Evolutionary conservation across 2,797 vertebrate species (phyloP), one percentile per base, ranked within the genome.

Genomic region (Alauda arvensis): DNA sequence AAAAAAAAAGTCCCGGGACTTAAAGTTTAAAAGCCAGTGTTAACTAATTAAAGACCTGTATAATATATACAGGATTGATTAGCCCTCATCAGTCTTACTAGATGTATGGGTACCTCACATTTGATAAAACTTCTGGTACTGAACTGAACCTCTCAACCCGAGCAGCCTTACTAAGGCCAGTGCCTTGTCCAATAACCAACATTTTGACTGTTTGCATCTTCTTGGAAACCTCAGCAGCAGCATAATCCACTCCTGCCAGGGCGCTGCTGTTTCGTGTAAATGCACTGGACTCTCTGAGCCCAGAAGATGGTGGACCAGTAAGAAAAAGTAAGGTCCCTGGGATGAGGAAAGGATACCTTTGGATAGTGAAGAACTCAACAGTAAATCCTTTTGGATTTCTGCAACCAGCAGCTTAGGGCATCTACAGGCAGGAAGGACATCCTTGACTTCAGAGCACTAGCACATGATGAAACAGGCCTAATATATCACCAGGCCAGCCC

Each of bases 331-430:
- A 55, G 6, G 8, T 59, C 25, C 25, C 9, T 59, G 10, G 52
- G 4, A 39, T 3, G 1, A 83, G 24, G 31, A 45, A 59, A 14
- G 4, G 9, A 10, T 70, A 52, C 1, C 0, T 26, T 46, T 37
- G 25, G 25, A 31, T 17, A 59, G 33, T 0, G 1, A 75, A 65
- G n/a, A 72, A 37, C 3, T 29, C 29, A 40, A 14, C 4, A 60
- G 18, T 29, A 75, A 67, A 85, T 25, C 14, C 16, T 62, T 67
- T 8, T 34, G 4, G 21, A n/a, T 48, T 80, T 71, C 31, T 7
- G 1, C 24, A 51, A 24, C 16, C 29, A 83, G 21, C 20, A 83
- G 14, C 39, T 61, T 33, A 55, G n/a, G 43, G 51, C 26, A 83
- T 5, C 17, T 45, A 33, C 11, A 71, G 20, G 25, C 37, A 62